phyloP scores from a whole-genome alignment of 2,797 vertebrate genomes.

The Lemur catta region DNA sequence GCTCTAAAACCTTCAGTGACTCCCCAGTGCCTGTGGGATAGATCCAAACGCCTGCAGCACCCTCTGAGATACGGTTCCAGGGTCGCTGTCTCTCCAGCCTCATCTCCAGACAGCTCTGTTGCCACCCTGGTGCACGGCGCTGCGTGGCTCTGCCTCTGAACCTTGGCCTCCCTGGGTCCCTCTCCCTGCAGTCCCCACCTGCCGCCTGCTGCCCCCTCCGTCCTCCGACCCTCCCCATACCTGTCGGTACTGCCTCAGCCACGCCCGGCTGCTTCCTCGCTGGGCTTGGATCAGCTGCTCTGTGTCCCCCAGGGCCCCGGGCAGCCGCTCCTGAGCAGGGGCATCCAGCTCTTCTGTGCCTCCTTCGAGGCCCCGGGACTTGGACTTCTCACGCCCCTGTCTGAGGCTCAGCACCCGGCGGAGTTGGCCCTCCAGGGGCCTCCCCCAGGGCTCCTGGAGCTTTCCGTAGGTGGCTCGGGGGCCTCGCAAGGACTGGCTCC shows the following conservation, averaged over 20 bases:
- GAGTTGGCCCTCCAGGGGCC: neutral
- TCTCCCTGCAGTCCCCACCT: neutral
- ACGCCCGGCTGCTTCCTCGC: neutral
- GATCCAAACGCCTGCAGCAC: neutral
- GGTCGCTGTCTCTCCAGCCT: neutral
- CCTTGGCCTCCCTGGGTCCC: neutral
- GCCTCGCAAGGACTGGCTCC: slow-evolving; percentile 61
- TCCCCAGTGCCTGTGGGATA: neutral
- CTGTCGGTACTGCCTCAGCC: slow-evolving; percentile 65
- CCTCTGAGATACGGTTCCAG: neutral
- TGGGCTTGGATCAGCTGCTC: slow-evolving; percentile 64
- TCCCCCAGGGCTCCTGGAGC: slow-evolving; percentile 62
- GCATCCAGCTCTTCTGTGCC: neutral
- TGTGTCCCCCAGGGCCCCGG: neutral
- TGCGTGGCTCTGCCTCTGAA: neutral
- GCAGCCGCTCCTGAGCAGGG: neutral
- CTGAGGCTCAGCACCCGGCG: slow-evolving; percentile 51
- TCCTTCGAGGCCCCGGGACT: neutral
- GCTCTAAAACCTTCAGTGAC: neutral
- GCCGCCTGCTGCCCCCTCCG: accelerated
- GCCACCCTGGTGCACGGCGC: neutral
- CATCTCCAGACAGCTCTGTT: neutral
- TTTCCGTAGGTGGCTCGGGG: slow-evolving; percentile 38
- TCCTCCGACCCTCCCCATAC: neutral
- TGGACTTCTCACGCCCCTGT: neutral